phyloP scores from a whole-genome alignment of 2,113 vertebrate species.

The Clinocottus analis region DNA sequence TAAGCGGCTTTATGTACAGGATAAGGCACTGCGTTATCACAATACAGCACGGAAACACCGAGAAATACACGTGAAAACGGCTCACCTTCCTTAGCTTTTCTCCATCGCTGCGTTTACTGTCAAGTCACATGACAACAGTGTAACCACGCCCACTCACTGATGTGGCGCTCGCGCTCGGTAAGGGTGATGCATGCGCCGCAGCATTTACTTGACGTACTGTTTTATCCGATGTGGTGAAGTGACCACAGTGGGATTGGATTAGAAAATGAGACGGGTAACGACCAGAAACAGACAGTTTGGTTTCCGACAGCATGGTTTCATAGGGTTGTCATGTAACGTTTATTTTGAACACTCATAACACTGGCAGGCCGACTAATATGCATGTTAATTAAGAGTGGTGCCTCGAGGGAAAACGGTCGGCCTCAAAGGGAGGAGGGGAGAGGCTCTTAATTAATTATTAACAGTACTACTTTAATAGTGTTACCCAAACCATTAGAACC shows the following conservation, averaged over 20 bases:
- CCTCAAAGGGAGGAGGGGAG: neutral
- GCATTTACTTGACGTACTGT: neutral
- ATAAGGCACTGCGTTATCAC: fast-evolving
- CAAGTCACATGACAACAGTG: slow-evolving; percentile 67
- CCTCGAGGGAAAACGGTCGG: neutral
- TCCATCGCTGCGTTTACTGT: slow-evolving; percentile 68
- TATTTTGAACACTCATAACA: neutral
- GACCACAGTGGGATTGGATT: neutral
- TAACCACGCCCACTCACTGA: slow-evolving; percentile 18
- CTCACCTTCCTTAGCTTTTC: slow-evolving; percentile 81
- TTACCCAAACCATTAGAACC: neutral
- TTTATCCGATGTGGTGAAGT: neutral
- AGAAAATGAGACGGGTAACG: no score
- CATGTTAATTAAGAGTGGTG: neutral
- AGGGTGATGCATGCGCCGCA: neutral
- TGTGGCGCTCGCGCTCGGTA: neutral
- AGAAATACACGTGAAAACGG: neutral
- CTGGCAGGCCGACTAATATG: neutral
- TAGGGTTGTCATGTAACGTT: neutral
- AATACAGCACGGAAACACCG: neutral
- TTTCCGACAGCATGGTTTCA: neutral
- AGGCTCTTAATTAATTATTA: slow-evolving; percentile 28
- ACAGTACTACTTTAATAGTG: slow-evolving; percentile 20
- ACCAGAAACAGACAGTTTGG: neutral
- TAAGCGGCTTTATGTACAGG: neutral